Conservation (phyloP, 2,113 vertebrate genomes). For the Nothocercus nigrocapillus region DNA sequence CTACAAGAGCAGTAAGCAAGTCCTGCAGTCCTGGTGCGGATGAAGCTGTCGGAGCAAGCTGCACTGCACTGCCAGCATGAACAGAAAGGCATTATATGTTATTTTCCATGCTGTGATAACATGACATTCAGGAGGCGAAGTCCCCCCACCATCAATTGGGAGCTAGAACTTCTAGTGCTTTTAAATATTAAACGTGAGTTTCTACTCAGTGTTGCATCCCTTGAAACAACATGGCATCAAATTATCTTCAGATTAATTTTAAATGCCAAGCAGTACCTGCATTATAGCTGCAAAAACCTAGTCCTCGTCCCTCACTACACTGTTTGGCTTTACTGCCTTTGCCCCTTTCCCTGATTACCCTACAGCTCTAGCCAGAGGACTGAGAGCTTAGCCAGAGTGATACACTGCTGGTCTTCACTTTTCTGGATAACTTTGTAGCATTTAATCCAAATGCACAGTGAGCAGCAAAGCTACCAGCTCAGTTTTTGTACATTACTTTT, state of each 20-base stretch:
- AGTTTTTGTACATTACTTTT: neutral
- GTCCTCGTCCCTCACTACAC: neutral
- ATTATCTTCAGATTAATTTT: neutral
- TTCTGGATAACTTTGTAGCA: neutral
- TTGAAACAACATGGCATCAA: neutral
- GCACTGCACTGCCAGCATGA: neutral
- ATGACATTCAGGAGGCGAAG: rapidly evolving
- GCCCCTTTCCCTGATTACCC: neutral
- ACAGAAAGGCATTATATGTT: neutral
- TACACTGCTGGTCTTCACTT: neutral
- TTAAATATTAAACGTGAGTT: neutral
- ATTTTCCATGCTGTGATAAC: neutral
- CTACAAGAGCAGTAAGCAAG: neutral
- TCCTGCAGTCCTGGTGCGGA: neutral
- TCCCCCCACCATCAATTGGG: neutral
- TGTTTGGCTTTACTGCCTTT: neutral
- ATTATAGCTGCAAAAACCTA: neutral
- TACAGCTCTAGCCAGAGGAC: neutral
- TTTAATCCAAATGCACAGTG: neutral
- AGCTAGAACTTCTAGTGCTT: neutral
- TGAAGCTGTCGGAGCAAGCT: neutral
- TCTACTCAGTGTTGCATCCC: neutral
- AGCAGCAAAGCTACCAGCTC: neutral
- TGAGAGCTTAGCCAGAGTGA: neutral
- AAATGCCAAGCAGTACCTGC: neutral